phyloP scores from a whole-genome alignment of 2,797 vertebrate species.

The Heteromormyrus szaboi region DNA sequence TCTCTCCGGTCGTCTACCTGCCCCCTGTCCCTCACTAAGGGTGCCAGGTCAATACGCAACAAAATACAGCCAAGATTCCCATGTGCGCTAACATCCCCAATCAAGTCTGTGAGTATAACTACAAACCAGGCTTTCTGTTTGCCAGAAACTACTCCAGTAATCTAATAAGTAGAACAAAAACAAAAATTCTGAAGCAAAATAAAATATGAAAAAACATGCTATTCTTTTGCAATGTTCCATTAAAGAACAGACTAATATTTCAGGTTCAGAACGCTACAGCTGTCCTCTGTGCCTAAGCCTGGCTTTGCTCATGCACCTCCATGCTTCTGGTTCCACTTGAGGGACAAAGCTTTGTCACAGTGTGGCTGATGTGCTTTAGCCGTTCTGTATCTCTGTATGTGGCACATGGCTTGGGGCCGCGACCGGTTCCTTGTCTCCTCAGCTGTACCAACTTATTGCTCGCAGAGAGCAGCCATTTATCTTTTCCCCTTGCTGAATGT shows the following conservation, averaged over 20 bases:
- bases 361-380: not conserved
- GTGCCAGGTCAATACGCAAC: not conserved
- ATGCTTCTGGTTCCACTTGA: not conserved
- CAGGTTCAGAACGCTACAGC: not conserved
- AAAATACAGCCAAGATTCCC: not conserved
- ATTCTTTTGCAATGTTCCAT: not conserved
- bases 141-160: not conserved
- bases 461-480: conserved; percentile 4
- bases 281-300: not conserved
- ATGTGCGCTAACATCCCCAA: not conserved
- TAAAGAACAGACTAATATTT: not conserved
- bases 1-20: not conserved
- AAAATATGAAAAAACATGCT: not conserved
- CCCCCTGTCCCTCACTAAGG: not conserved
- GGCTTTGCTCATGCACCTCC: not conserved
- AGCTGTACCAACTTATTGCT: conserved; percentile 4
- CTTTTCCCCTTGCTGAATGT: conserved; percentile 2
- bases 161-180: not conserved
- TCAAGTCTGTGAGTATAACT: not conserved
- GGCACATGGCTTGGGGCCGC: not conserved
- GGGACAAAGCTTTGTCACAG: not conserved
- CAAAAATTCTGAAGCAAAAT: not conserved
- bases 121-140: not conserved
- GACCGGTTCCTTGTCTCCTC: not conserved
- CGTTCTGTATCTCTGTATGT: not conserved